These are phyloP conservation scores for Tribolium castaneum DNA, from an alignment of 1,140 invertebrate genomes.

Conservation along the genomic window DNA sequence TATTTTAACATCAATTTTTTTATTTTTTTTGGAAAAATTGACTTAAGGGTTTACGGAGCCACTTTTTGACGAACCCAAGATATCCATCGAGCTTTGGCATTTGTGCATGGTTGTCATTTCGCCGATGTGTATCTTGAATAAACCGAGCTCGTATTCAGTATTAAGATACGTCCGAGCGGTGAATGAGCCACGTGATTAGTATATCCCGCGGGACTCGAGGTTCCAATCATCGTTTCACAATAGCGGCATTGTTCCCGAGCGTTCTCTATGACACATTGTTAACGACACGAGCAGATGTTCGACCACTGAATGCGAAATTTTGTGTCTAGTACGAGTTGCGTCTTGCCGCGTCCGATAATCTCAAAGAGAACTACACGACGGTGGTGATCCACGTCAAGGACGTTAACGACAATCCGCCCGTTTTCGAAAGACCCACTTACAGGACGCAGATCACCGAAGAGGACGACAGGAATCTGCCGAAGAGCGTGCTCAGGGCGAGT, in stretches of 20 bases:
- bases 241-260: constrained; percentile 11
- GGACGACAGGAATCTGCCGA: constrained; percentile 93
- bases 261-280: constrained; percentile 23
- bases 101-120: no score
- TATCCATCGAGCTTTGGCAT: no score
- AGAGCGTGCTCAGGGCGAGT: constrained; percentile 87
- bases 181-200: constrained; percentile 43
- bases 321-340: constrained; percentile 86
- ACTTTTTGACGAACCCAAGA: no score
- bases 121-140: no score
- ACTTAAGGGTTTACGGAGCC: no score
- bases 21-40: no score
- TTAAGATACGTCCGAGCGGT: constrained; percentile 43
- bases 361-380: constrained; percentile 95
- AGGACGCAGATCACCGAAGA: constrained; percentile 96
- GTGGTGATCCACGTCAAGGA: constrained; percentile 97
- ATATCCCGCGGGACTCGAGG: constrained; percentile 25
- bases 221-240: constrained; percentile 40
- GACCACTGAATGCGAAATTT: neutral
- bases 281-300: constrained; percentile 8
- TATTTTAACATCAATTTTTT: no score
- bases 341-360: constrained; percentile 92
- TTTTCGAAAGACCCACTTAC: constrained; percentile 93
- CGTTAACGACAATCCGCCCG: constrained; percentile 88
- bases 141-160: neutral